These are phyloP conservation scores for Cyclophora albipunctata DNA, from an alignment of 2,888 invertebrate species.

Conservation along the genomic window DNA sequence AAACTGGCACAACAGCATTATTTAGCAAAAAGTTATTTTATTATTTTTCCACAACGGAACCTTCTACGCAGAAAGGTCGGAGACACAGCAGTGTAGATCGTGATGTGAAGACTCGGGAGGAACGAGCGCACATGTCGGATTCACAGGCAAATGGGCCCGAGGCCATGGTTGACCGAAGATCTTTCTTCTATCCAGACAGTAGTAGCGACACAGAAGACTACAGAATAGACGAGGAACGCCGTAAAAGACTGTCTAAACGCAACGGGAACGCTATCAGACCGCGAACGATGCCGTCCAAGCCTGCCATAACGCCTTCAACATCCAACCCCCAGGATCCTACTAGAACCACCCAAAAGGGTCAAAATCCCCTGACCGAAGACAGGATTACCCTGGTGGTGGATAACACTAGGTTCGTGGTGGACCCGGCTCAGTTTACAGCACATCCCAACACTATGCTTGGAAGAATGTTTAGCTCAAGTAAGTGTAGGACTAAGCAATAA, in stretches of 20 bases:
- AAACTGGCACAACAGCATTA: neutral
- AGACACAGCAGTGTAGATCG: slow-evolving; percentile 40
- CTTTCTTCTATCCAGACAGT: slow-evolving; percentile 77
- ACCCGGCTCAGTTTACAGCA: slow-evolving; percentile 92
- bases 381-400: slow-evolving; percentile 96
- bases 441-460: slow-evolving; percentile 99
- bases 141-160: slow-evolving; percentile 51
- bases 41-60: slow-evolving; percentile 13
- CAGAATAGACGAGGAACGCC: slow-evolving; percentile 81
- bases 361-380: slow-evolving; percentile 76
- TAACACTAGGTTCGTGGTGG: slow-evolving; percentile 91
- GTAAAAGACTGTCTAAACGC: slow-evolving; percentile 68
- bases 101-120: slow-evolving; percentile 60
- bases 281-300: slow-evolving; percentile 55
- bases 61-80: slow-evolving; percentile 20
- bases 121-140: slow-evolving; percentile 62
- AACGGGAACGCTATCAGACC: slow-evolving; percentile 47
- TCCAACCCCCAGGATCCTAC: slow-evolving; percentile 47
- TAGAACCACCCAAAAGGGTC: slow-evolving; percentile 42
- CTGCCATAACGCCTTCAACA: slow-evolving; percentile 54
- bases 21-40: slow-evolving; percentile 8
- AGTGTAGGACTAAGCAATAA: slow-evolving; percentile 11
- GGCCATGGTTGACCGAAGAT: slow-evolving; percentile 59
- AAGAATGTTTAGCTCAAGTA: slow-evolving; percentile 96
- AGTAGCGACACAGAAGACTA: slow-evolving; percentile 92